These are phyloP conservation scores for Melanotaenia maccullochi DNA, from an alignment of 2,797 vertebrate species.

Conservation along the genomic window DNA sequence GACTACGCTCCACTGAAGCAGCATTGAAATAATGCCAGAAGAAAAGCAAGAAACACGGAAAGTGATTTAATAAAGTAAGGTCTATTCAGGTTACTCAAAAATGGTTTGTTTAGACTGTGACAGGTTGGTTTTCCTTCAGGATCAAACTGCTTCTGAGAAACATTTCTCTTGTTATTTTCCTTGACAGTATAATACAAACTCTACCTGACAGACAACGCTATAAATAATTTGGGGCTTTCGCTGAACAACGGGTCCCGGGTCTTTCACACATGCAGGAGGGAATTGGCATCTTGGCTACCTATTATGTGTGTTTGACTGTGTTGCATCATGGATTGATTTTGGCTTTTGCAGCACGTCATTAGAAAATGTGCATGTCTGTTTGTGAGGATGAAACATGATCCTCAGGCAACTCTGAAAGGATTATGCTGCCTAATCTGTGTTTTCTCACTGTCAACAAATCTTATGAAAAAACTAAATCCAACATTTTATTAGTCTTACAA, in stretches of 20 bases:
- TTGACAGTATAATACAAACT: conserved; percentile 23
- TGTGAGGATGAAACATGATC: not conserved
- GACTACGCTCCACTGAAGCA: conserved; percentile 8
- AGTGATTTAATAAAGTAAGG: conserved; percentile 6
- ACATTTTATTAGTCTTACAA: not conserved
- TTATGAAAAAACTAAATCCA: not conserved
- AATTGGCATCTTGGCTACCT: not conserved
- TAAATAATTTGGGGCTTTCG: conserved; percentile 27
- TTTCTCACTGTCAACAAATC: not conserved
- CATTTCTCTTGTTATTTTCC: not conserved
- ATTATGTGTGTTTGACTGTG: not conserved
- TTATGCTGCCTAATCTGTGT: not conserved
- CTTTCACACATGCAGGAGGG: not conserved
- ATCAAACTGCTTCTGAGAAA: not conserved
- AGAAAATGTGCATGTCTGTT: not conserved
- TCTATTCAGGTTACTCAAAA: not conserved
- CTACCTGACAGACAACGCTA: conserved; percentile 15
- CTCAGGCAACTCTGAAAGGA: not conserved
- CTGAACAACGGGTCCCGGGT: not conserved
- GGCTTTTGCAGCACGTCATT: not conserved
- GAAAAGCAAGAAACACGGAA: conserved; percentile 3
- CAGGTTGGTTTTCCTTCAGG: not conserved
- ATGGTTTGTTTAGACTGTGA: not conserved
- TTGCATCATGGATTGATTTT: conserved; percentile 28
- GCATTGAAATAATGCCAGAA: conserved; percentile 20